A percentile compares a stretch with the other conserved stretches of the same genome.
Conservation (phyloP, 1,140 invertebrate species). For the Saccostrea cuccullata region DNA sequence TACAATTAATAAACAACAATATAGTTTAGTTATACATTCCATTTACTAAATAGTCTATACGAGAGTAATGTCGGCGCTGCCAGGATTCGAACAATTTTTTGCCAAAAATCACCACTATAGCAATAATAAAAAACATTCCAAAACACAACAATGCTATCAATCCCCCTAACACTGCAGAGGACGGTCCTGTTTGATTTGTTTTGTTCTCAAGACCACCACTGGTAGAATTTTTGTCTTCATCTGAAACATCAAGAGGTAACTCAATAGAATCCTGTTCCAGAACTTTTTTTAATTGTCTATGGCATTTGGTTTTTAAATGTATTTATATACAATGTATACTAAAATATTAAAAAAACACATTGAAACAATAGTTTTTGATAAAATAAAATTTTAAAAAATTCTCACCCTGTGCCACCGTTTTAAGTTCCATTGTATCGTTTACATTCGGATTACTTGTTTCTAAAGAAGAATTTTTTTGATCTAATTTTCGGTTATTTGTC, state of each 20-base stretch:
- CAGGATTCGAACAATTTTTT: slow-evolving; percentile 17
- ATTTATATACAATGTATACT: not conserved
- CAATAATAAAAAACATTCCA: not conserved
- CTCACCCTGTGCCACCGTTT: not conserved
- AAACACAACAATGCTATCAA: slow-evolving; percentile 18
- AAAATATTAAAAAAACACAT: not conserved
- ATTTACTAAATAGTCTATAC: not conserved
- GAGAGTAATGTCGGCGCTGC: slow-evolving; percentile 20
- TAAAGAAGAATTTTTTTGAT: not conserved
- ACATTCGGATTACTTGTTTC: not conserved
- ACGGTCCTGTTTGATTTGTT: not conserved
- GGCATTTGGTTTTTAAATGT: not conserved
- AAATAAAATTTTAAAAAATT: not conserved
- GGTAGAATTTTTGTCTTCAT: not conserved
- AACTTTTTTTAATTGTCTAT: not conserved
- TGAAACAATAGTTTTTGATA: not conserved
- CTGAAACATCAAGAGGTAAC: not conserved
- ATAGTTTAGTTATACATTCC: not conserved
- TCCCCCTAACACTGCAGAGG: not conserved
- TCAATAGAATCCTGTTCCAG: not conserved
- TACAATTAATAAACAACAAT: not conserved
- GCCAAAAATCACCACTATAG: not conserved
- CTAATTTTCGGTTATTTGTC: not conserved
- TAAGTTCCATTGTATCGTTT: not conserved
- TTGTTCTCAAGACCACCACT: not conserved